Evolutionary conservation across 2,113 vertebrate species (phyloP).

Genomic region (Neogale vison): DNA sequence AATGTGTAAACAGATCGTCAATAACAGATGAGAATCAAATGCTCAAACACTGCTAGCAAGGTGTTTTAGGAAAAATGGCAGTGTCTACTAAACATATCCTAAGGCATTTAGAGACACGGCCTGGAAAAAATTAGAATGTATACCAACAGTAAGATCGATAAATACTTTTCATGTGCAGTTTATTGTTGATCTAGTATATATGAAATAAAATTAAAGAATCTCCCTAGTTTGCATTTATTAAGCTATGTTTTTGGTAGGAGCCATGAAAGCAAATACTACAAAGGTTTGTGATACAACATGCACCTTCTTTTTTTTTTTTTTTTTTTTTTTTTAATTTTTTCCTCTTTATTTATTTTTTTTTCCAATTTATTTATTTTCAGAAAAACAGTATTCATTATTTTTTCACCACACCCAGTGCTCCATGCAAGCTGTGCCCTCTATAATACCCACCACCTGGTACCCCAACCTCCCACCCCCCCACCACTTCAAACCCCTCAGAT

Average conservation of each 20-base stretch:
- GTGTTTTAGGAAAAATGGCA: too few species aligned
- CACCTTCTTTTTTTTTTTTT: too few species aligned
- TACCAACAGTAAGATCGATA: not conserved
- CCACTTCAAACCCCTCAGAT: too few species aligned
- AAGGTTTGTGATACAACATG: rapidly evolving
- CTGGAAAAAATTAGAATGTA: not conserved
- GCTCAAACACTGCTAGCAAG: not conserved
- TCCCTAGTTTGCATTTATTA: not conserved
- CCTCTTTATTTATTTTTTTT: too few species aligned
- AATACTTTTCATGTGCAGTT: not conserved
- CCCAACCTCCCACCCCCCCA: too few species aligned
- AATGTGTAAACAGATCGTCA: not conserved
- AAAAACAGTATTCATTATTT: too few species aligned
- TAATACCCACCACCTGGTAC: too few species aligned
- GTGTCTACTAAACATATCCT: not conserved
- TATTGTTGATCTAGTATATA: not conserved
- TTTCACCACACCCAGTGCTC: too few species aligned
- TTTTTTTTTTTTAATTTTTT: too few species aligned
- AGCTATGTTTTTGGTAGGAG: not conserved
- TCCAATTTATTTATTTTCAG: too few species aligned
- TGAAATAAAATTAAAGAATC: not conserved
- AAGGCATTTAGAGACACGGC: not conserved
- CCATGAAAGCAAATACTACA: not conserved
- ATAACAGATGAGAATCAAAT: not conserved
- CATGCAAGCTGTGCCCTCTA: too few species aligned